Base-by-base conservation (phyloP, 2,888 invertebrate genomes). In the Oscheius myriophilus region DNA sequence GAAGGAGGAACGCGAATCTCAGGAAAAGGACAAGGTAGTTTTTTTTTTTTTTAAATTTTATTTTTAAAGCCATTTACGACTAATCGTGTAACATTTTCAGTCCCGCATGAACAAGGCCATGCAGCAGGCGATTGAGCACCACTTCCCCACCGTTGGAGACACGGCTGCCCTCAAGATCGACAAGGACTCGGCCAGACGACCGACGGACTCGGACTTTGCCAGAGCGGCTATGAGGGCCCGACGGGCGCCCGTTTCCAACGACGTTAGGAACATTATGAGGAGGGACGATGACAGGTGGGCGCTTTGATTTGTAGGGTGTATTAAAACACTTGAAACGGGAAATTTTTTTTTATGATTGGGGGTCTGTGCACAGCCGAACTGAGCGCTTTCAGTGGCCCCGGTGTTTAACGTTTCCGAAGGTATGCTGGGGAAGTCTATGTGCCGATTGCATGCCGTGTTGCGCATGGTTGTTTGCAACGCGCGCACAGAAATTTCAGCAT, bases 1-100 rank as follows among this genome's bases (percentile, higher is more conserved):
- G 9, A 70, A 71, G 61, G 84, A 84, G 63, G 84, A 85, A 39
- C 69, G 80, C 2, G 80, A 76, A 45, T 75, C 76, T 2, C 70
- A 76, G 51, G 81, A 82, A 54, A 70, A 76, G 14, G 81, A 81
- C 18, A 76, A 74, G 71, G 79, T 76, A 26, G 23, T 64, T 18
- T 46, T 59, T 43, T 1, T 4, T 53, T 53, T 53, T 18, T 49
- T 11, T 18, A 3, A 6, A 49, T 49, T 18, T 49, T n/a, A 6
- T 33, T 33, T 33, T 33, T 33, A 3, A 33, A 3, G 33, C 9
- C 9, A 33, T 33, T 33, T 33, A 33, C 3, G 3, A 9, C 33
- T 33, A 33, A 33, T 6, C 11, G 49, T 9, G 3, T 6, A 18
- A 21, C 3, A 43, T 12, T n/a, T 18, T n/a, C 6, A n/a, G 23